Evolutionary conservation across 2,797 vertebrate species (phyloP), one percentile per base, ranked within the genome.

Genomic region (Peromyscus attwateri): DNA sequence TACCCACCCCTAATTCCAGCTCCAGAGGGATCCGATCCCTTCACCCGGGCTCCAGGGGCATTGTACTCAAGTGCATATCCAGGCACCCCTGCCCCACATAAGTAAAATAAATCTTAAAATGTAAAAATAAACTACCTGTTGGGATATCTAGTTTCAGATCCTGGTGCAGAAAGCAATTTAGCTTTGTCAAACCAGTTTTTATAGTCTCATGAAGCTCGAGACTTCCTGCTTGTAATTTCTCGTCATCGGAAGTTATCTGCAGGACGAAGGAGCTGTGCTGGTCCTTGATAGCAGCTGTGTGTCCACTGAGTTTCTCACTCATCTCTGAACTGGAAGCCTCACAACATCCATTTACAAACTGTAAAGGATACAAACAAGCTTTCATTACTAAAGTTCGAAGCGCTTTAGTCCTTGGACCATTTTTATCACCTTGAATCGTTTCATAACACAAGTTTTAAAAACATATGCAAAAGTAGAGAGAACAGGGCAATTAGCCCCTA

Each of bases 131-230:
- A 95, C 91, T 98, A 99, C 99, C 99, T 79, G 99, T 99, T 94
- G 99, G 98, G 23, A 99, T 60, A 97, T 99, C 99, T 87, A 98
- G 98, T 98, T 98, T 98, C 92, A 99, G 99, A 91, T 99, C 99
- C 0, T 99, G 98, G 88, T 98, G 98, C 96, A 99, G 98, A 97
- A 99, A 99, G 95, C 91, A 88, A 49, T 98, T 95, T 87, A 99
- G 98, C 70, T 99, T 98, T 91, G 90, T 97, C 40, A 98, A 97
- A 27, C 98, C 98, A 43, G 13, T 64, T 81, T 99, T 98, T 75
- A 98, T 29, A 66, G 98, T 97, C 12, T 98, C 93, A 34, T 92
- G 91, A 62, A 99, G 98, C 80, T 98, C 95, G 2, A 98, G 97
- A 94, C 95, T 98, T 96, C 99, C 98, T 49, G 98, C 96, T 79